Evolutionary conservation across 2,888 invertebrate genomes (phyloP), one percentile per base, ranked within the genome.

Genomic region (Capitulum mitella): DNA sequence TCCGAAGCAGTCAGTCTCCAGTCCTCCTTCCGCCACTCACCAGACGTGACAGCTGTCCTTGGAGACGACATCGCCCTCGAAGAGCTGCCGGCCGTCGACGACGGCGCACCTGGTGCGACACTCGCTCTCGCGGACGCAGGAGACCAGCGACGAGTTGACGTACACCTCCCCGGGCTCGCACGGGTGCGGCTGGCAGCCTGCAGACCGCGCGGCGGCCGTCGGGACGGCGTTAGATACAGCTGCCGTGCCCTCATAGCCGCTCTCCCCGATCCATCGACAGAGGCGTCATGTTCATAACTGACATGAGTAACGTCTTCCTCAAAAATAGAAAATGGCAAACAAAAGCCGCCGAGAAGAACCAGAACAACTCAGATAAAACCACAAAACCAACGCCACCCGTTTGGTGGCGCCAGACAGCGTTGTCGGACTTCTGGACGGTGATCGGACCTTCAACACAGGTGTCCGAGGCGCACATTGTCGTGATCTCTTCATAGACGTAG

Each of bases 41-140:
- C 95, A 96, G 0, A 91, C 91, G 83, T 94, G 92, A 84, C 95
- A 95, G 0, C 88, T 89, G 84, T 94, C 93, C 80, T 91, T 89
- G 80, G 90, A 89, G 0, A 93, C 88, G 37, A 91, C 84, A 83
- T 94, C 94, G 0, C 94, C 93, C 85, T 95, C 95, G 79, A 90
- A 90, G 83, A 91, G 90, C 29, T 89, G 88, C 77, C 83, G 84
- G 0, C 91, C 93, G 79, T 92, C 89, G 32, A 91, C 85, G 54
- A 90, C 89, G 86, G 92, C 87, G 83, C 94, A 94, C 1, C 91
- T 86, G 79, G 87, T 88, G 81, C 89, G 89, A 85, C 95, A 96
- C 77, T 89, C 87, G 0, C 89, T 88, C 78, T 90, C 89, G 0
- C 93, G 91, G 10, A 95, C 90, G 84, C 96, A 96, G 58, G 92